A percentile compares a stretch with the other conserved stretches of the same genome.
Evolutionary conservation across 2,797 vertebrate genomes (phyloP).

Genomic region (Enteromius viviparus): DNA sequence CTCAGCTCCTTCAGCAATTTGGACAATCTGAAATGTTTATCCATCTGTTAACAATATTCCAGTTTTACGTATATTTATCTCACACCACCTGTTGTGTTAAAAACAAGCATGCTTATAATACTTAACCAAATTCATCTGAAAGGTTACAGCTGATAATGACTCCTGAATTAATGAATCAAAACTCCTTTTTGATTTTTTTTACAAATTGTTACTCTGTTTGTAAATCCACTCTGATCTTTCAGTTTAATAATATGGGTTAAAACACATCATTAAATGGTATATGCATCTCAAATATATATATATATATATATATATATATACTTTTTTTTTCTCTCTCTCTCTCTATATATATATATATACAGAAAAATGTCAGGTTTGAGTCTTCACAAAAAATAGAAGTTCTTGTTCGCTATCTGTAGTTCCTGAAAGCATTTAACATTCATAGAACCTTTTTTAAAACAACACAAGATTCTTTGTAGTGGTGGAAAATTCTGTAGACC

Average conservation of each 20-base stretch:
- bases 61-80: not conserved
- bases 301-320: too few relatives aligned
- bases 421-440: not conserved
- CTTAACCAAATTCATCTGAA: not conserved
- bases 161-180: too few relatives aligned
- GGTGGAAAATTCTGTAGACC: not conserved
- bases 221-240: not conserved
- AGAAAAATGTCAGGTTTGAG: not conserved
- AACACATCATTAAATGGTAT: not conserved
- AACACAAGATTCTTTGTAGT: not conserved
- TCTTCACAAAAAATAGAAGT: not conserved
- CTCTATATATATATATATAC: too few relatives aligned
- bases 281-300: not conserved
- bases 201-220: conserved; percentile 1
- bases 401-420: not conserved
- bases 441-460: not conserved
- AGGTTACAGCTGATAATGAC: not conserved
- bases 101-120: not conserved
- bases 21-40: not conserved
- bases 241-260: not conserved
- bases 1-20: not conserved
- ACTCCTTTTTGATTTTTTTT: not conserved
- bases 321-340: too few relatives aligned
- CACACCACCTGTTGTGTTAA: not conserved
- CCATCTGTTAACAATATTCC: conserved; percentile 6